These are phyloP conservation scores for Malacosoma neustria DNA, from an alignment of 2,888 invertebrate species.

Conservation along the genomic window DNA sequence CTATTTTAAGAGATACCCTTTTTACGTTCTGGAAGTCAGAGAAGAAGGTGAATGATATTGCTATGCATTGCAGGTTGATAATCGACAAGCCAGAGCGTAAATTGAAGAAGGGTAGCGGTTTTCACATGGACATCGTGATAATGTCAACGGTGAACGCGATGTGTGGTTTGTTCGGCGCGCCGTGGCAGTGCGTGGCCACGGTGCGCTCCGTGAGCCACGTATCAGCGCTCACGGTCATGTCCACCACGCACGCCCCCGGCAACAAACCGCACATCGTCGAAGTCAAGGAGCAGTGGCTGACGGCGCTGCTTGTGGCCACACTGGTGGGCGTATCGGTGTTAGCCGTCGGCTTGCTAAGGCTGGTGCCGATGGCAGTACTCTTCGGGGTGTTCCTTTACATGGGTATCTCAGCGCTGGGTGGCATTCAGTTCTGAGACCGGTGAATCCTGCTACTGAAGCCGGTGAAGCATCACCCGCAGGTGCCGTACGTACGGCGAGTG, in stretches of 20 bases:
- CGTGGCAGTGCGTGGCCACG: slow-evolving; percentile 97
- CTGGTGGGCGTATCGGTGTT: slow-evolving; percentile 89
- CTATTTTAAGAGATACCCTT: too few species aligned
- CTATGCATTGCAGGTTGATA: slow-evolving; percentile 85
- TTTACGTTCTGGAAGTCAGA: too few species aligned
- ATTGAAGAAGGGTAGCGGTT: slow-evolving; percentile 94
- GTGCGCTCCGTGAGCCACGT: slow-evolving; percentile 97
- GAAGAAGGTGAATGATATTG: too few species aligned
- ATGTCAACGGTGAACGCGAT: slow-evolving; percentile 89
- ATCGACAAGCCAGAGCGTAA: slow-evolving; percentile 95
- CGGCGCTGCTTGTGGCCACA: slow-evolving; percentile 85
- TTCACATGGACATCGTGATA: slow-evolving; percentile 96
- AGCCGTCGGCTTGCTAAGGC: slow-evolving; percentile 84
- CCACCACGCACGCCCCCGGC: slow-evolving; percentile 95
- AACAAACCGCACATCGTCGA: slow-evolving; percentile 93
- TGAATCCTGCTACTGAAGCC: slow-evolving; percentile 93
- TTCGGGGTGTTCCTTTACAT: slow-evolving; percentile 98
- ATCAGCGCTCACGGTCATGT: slow-evolving; percentile 94
- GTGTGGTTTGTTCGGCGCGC: slow-evolving; percentile 92
- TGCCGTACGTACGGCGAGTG: slow-evolving; percentile 90
- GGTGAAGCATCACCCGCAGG: slow-evolving; percentile 94
- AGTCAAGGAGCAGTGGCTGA: slow-evolving; percentile 94
- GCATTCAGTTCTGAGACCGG: slow-evolving; percentile 95
- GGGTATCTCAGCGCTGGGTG: slow-evolving; percentile 95
- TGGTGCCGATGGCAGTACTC: slow-evolving; percentile 96